Evolutionary conservation across 2,888 invertebrate species (phyloP), one percentile per base, ranked within the genome.

Genomic region (Leucophenga maculata): DNA sequence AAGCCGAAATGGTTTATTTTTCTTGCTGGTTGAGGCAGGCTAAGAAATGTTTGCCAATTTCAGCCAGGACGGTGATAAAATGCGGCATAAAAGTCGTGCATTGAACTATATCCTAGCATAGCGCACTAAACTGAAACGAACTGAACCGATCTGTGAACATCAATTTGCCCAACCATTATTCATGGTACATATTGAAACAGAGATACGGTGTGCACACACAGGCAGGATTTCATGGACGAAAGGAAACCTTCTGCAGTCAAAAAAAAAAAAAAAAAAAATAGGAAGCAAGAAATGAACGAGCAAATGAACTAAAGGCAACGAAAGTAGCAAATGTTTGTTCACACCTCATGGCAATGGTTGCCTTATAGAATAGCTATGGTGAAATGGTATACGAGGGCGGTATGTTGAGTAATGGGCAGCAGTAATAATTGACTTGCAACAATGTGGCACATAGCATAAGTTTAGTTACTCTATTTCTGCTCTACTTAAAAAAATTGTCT

Each of bases 261-360:
- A 75, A 82, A 83, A 79, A 75, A 78, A n/a, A n/a, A n/a, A n/a
- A n/a, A n/a, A n/a, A n/a, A n/a, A n/a, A n/a, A n/a, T n/a, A 74
- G 72, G 80, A 74, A 50, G 16, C 50, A 64, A 20, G 22, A 26
- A 57, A 57, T 57, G 31, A 26, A 31, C n/a, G 57, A 18, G 13
- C 50, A 50, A 16, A 8, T 57, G 48, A 22, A 46, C 62, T 6
- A 48, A 46, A 46, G 22, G 20, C 20, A 18, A 64, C 48, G 74
- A 82, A 78, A 82, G 82, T 83, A 78, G 82, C 82, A 83, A 80
- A 83, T 83, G 80, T 83, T 80, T 77, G 83, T 80, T 83, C 80
- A 82, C 82, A 80, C 80, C 80, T 80, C 65, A 55, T 39, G 55
- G 65, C 26, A 26, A 4, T 4, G 26, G 26, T 4, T 26, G 65